These are phyloP conservation scores for Stegophylla sp. DNA, from an alignment of 2,888 invertebrate genomes.

Conservation along the genomic window DNA sequence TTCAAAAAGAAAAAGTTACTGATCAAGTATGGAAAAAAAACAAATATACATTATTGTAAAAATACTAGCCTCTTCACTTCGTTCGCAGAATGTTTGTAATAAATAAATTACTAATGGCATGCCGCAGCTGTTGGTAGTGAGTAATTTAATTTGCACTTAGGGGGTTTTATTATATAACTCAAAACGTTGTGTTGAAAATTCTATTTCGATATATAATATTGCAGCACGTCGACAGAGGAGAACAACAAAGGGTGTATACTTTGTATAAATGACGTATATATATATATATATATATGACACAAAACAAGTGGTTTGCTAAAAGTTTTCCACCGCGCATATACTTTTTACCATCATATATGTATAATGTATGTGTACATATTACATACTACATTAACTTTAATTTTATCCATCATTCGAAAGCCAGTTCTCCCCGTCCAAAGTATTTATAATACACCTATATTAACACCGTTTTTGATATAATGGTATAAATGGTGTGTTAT, in stretches of 20 bases:
- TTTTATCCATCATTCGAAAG: slow-evolving; percentile 2
- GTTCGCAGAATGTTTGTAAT: too few relatives aligned
- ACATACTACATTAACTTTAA: not conserved
- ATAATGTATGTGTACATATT: too few relatives aligned
- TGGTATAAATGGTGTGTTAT: too few relatives aligned
- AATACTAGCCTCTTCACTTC: too few relatives aligned
- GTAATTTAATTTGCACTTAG: slow-evolving; percentile 22
- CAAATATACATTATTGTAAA: too few relatives aligned
- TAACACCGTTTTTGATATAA: not conserved
- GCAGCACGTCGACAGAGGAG: not conserved
- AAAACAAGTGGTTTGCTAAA: not conserved
- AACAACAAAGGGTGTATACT: not conserved
- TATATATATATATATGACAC: not conserved
- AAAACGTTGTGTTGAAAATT: not conserved
- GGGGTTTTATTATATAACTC: not conserved
- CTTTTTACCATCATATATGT: too few relatives aligned
- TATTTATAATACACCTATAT: not conserved
- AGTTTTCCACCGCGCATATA: not conserved
- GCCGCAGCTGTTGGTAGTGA: not conserved
- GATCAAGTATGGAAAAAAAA: too few relatives aligned
- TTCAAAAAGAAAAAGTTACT: too few relatives aligned
- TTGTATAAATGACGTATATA: too few relatives aligned
- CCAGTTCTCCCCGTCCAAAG: not conserved
- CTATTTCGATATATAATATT: slow-evolving; percentile 4
- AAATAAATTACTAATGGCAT: not conserved